These are phyloP conservation scores for Cataglyphis altisquamis DNA, from an alignment of 2,888 invertebrate species.

Conservation along the genomic window DNA sequence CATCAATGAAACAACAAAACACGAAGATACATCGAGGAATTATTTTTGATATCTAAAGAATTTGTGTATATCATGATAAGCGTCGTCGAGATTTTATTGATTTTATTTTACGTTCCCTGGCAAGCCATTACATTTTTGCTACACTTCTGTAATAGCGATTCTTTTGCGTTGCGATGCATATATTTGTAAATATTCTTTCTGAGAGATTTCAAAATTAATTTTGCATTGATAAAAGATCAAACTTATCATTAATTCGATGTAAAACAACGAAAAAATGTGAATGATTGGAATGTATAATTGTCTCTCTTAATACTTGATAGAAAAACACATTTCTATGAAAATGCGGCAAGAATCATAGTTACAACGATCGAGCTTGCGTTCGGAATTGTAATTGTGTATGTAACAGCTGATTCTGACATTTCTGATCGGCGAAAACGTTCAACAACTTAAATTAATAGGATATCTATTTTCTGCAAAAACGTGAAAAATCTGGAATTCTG, in stretches of 20 bases:
- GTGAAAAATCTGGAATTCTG: no score
- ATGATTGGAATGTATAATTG: background rate
- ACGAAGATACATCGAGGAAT: background rate
- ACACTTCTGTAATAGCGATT: background rate
- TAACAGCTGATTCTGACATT: background rate
- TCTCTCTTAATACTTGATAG: background rate
- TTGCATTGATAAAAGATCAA: background rate
- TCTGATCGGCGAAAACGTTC: background rate
- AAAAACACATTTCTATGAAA: conserved; percentile 3
- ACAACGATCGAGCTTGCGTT: background rate
- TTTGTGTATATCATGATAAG: background rate
- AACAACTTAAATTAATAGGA: background rate
- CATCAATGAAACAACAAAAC: no score
- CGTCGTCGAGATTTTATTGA: background rate
- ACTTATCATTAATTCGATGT: background rate
- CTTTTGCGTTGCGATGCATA: background rate
- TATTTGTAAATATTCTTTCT: background rate
- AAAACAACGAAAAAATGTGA: background rate
- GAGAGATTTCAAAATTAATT: background rate
- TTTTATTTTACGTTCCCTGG: background rate
- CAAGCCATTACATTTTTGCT: background rate
- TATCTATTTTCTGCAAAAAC: no score
- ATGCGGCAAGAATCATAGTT: conserved; percentile 2
- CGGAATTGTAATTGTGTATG: background rate
- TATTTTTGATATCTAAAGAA: conserved; percentile 8